Percentiles rank a stretch among this genome's conserved stretches.
Conservation (phyloP, 1,140 invertebrate species). For the Microplitis mediator region DNA sequence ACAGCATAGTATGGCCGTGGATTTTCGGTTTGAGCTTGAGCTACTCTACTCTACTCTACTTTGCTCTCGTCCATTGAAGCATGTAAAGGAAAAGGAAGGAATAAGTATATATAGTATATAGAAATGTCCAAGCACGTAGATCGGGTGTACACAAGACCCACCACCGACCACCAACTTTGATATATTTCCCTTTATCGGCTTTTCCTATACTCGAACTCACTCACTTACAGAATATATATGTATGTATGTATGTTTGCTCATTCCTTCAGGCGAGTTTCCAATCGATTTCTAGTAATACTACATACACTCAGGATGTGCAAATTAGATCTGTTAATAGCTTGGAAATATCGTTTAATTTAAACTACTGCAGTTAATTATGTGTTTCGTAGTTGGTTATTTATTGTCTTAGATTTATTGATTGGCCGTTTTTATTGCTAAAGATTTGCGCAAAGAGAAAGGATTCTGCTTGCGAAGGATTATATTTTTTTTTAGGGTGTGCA, state of each 20-base stretch:
- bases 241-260: background rate
- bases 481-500: background rate
- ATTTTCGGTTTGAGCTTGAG: background rate
- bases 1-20: background rate
- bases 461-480: no score
- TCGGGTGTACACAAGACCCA: conserved; percentile 17
- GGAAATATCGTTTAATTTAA: conserved; percentile 13
- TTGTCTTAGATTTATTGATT: background rate
- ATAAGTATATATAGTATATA: background rate
- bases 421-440: no score
- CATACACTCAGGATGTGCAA: conserved; percentile 4
- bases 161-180: conserved; percentile 23
- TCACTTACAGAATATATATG: background rate
- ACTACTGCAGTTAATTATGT: background rate
- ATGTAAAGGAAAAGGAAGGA: background rate
- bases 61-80: background rate
- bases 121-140: conserved; percentile 19
- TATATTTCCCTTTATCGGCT: conserved; percentile 29
- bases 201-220: background rate
- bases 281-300: conserved; percentile 29
- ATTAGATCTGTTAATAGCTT: conserved; percentile 25
- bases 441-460: no score
- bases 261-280: conserved; percentile 15
- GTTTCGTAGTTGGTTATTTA: background rate
- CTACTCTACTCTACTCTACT: no score